phyloP scores from a whole-genome alignment of 2,888 invertebrate species.

The Tiliacea citrago region DNA sequence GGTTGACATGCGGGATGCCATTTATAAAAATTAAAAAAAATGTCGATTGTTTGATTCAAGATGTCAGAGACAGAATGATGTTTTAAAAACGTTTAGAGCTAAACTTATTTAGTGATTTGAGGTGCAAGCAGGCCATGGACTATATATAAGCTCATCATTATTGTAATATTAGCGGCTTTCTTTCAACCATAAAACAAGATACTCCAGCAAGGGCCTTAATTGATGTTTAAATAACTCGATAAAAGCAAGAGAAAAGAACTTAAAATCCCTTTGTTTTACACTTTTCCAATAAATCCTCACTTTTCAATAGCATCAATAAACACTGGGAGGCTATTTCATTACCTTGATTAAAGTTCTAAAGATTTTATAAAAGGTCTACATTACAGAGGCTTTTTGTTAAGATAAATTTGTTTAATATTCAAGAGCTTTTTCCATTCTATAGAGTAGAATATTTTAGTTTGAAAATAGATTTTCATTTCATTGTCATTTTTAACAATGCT shows the following conservation, averaged over 20 bases:
- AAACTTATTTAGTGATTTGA: too few species aligned
- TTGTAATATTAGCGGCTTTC: too few species aligned
- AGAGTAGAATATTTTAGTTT: constrained; percentile 11
- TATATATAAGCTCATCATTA: too few species aligned
- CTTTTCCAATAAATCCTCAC: constrained; percentile 52
- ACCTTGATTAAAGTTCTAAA: constrained; percentile 47
- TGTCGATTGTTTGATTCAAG: too few species aligned
- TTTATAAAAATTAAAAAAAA: too few species aligned
- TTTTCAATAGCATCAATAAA: constrained; percentile 55
- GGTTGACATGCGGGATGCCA: too few species aligned
- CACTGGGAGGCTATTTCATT: constrained; percentile 38
- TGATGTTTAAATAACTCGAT: constrained; percentile 13
- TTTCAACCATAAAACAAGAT: background rate
- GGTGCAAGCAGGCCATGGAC: too few species aligned
- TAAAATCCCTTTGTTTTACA: constrained; percentile 48
- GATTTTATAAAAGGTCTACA: constrained; percentile 23
- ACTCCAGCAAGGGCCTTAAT: background rate
- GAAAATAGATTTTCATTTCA: background rate
- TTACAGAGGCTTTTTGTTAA: constrained; percentile 20
- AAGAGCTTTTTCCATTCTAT: constrained; percentile 3
- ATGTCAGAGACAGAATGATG: too few species aligned
- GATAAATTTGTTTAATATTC: constrained; percentile 28
- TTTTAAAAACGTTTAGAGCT: too few species aligned
- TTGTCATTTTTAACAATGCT: background rate
- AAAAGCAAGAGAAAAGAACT: constrained; percentile 32